These are phyloP conservation scores for Hippocampus barbouri DNA, from an alignment of 2,113 vertebrate genomes.

Conservation along the genomic window DNA sequence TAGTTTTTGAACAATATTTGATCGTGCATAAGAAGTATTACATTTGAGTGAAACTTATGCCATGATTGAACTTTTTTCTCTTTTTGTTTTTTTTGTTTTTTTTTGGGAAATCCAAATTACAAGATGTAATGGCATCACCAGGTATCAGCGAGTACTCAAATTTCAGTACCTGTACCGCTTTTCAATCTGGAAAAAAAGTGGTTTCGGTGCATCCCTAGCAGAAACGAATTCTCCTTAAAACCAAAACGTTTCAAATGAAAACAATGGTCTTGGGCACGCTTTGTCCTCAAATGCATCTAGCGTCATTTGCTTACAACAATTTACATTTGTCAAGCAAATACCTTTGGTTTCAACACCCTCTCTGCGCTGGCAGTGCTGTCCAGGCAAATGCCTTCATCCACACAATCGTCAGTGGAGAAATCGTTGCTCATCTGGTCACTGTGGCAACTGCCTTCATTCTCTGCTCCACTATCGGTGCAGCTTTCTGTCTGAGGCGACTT, in stretches of 20 bases:
- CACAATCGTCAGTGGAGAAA: slow-evolving; percentile 93
- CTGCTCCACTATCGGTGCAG: slow-evolving; percentile 97
- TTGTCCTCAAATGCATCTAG: not conserved
- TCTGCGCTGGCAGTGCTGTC: slow-evolving; percentile 85
- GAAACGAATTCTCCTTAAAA: not conserved
- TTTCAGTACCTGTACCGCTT: no score
- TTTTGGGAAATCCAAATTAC: no score
- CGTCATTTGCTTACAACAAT: not conserved
- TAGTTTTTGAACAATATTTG: no score
- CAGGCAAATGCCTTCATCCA: slow-evolving; percentile 97
- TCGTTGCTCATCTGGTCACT: slow-evolving; percentile 99
- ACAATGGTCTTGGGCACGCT: not conserved
- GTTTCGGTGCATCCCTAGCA: not conserved
- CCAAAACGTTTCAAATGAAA: not conserved
- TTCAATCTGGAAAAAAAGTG: not conserved
- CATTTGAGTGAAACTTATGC: no score
- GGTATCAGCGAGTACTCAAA: no score
- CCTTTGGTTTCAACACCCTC: slow-evolving; percentile 89
- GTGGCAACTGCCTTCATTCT: slow-evolving; percentile 99
- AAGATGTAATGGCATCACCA: no score
- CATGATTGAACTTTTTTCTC: no score
- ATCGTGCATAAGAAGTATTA: no score
- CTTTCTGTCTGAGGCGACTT: slow-evolving; percentile 98
- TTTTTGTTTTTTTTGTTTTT: no score
- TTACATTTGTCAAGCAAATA: slow-evolving; percentile 42